These are phyloP conservation scores for Dermochelys coriacea DNA, from an alignment of 2,797 vertebrate genomes.

Conservation along the genomic window DNA sequence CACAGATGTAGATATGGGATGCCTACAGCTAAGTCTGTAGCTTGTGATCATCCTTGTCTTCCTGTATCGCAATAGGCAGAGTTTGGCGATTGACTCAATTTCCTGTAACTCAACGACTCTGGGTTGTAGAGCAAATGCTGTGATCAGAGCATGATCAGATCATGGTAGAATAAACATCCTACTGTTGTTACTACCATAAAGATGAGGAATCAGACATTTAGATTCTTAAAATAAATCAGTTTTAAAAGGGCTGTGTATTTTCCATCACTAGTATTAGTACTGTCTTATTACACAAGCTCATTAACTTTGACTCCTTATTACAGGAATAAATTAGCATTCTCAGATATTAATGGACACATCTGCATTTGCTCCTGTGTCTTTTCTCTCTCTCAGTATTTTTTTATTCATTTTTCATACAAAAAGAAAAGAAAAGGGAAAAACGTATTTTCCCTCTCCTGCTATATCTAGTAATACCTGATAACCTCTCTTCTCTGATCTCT, in stretches of 20 bases:
- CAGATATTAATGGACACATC: not conserved
- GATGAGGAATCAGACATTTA: constrained; percentile 11
- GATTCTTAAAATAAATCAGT: not conserved
- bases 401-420: not conserved
- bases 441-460: not conserved
- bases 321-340: not conserved
- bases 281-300: not conserved
- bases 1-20: constrained; percentile 37
- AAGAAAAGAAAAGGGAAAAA: not conserved
- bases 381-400: not conserved
- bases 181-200: not conserved
- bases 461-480: too few species aligned
- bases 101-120: not conserved
- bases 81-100: not conserved
- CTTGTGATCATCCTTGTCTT: not conserved
- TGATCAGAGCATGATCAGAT: too few species aligned
- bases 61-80: not conserved
- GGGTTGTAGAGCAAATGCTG: not conserved
- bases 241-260: constrained; percentile 15
- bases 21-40: not conserved
- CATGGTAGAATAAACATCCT: not conserved
- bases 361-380: not conserved
- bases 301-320: not conserved
- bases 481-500: not conserved
- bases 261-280: not conserved